Base-by-base conservation (phyloP, 1,140 invertebrate species). In the Aculops lycopersici region DNA sequence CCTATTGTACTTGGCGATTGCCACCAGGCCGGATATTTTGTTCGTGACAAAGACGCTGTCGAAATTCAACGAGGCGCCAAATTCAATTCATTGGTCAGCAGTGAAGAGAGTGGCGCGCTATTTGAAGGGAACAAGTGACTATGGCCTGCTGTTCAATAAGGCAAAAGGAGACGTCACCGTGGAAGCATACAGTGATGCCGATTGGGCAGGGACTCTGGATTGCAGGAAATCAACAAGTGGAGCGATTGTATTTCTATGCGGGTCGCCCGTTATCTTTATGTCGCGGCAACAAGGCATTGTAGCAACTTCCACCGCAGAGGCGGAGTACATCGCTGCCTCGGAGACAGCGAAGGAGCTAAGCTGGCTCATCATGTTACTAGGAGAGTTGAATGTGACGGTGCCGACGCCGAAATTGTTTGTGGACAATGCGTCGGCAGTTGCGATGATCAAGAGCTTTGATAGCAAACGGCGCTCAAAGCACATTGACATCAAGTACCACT, bases 1-100 rank as follows among this genome's bases (percentile, higher is more conserved):
- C 21, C 44, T 63, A 12, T 53, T 59, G 46, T 62, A 61, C 45
- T 37, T 62, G 5, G 38, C 50, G 4, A 43, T 52, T 17, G 43
- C 46, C 1, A 61, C 58, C 13, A 41, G 60, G 15, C 61, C 62
- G 36, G 60, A 62, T 45, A 59, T 63, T 20, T 38, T 55, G 1
- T 58, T 46, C 48, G 49, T 56, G 20, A 55, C 61, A 0, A 54
- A 52, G 44, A 52, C 50, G 24, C 45, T 62, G 15, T 57, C 55
- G 41, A 59, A 60, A 45, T 64, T 60, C 42, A 55, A 36, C 15
- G 20, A 17, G 14, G 24, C 36, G 13, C 45, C 50, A 43, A 38
- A 35, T 19, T 5, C 42, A 36, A 21, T 35, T 17, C 58, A 63
- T 47, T 61, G 56, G 54, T 46, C 42, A 3, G 49, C 53, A 41